phyloP scores from a whole-genome alignment of 2,113 vertebrate genomes.

The Pristiophorus japonicus region DNA sequence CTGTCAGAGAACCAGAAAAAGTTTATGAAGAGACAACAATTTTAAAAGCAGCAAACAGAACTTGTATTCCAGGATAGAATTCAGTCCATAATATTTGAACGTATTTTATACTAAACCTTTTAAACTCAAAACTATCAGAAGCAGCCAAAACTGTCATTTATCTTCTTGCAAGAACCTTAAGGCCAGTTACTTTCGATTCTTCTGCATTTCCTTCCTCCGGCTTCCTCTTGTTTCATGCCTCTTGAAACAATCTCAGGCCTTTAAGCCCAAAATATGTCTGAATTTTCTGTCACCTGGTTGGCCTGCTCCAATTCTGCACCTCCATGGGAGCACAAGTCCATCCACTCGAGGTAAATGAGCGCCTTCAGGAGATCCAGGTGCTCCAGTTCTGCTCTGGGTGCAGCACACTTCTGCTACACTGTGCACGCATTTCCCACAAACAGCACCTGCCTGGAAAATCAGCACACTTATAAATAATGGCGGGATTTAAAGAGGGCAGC shows the following conservation, averaged over 20 bases:
- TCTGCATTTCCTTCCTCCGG: neutral
- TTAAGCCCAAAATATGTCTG: too few relatives aligned
- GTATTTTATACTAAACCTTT: neutral
- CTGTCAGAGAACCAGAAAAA: neutral
- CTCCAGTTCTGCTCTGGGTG: neutral
- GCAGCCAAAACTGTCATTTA: neutral
- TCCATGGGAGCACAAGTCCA: too few relatives aligned
- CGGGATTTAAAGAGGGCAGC: neutral
- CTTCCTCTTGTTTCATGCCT: too few relatives aligned
- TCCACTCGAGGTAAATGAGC: neutral
- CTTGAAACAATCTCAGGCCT: too few relatives aligned
- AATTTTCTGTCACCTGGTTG: too few relatives aligned
- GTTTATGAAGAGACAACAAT: neutral
- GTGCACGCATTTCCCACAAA: neutral
- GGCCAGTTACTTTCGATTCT: too few relatives aligned
- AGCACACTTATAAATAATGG: neutral
- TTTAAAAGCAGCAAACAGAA: neutral
- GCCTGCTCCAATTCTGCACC: too few relatives aligned
- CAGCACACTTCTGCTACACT: neutral
- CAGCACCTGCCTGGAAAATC: neutral
- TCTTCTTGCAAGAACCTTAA: neutral
- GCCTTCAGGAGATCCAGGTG: neutral
- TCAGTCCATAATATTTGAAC: neutral
- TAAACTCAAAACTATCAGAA: neutral
- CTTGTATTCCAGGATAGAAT: neutral